Evolutionary conservation across 2,113 vertebrate genomes (phyloP), one percentile per base, ranked within the genome.

Genomic region (Ivindomyrus marchei): DNA sequence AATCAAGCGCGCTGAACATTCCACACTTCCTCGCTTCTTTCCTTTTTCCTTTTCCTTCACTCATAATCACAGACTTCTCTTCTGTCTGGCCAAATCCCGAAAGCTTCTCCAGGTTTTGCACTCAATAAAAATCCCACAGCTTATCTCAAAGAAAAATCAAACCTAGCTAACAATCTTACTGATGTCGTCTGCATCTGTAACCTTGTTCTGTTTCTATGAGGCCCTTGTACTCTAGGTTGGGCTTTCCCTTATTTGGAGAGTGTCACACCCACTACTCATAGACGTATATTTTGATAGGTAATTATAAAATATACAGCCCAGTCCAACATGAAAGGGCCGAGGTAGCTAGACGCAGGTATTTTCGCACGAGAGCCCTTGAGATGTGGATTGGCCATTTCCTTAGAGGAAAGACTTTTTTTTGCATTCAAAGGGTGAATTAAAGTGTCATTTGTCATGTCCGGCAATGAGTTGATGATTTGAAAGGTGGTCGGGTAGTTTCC

Each of bases 401-500:
- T n/a, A 6, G 27, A 49, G n/a, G 88, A 46, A 56, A 85, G 42
- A 36, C 66, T 3, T 90, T 88, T 88, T 80, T 74, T 90, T 77
- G 90, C 90, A 91, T 89, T 92, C 90, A 88, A 88, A 88, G 45
- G 56, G 87, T 46, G 36, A 88, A 88, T 62, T 90, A 74, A 86
- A 89, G 88, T 70, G 58, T 36, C 45, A 66, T 90, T 92, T 94
- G 89, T 91, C 93, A 92, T 93, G 87, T 90, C 91, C 92, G 92
- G 92, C 91, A 93, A 95, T 92, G 90, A 91, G 93, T 90, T 91
- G 92, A 93, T 92, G 92, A 93, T 93, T 90, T 94, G 93, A 94
- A 95, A 95, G 91, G 74, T 92, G 92, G 94, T 92, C 91, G 91
- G 90, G 94, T 93, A 92, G 94, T 88, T 70, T 88, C 94, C 90